Evolutionary conservation across 2,888 invertebrate species (phyloP).

Genomic region (Iphiclides podalirius): DNA sequence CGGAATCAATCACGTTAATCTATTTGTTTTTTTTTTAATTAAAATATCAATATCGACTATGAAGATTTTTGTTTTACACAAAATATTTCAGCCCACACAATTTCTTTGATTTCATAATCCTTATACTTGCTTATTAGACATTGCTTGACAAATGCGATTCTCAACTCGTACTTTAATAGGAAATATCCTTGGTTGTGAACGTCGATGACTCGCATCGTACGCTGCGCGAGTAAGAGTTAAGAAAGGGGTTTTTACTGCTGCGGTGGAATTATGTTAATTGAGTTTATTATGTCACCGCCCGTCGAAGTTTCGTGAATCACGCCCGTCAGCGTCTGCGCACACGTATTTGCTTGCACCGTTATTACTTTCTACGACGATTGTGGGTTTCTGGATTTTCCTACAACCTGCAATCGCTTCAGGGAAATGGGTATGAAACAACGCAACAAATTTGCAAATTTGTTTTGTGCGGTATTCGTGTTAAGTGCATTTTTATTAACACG

Average conservation of each 20-base stretch:
- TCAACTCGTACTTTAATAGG: conserved; percentile 5
- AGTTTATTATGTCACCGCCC: conserved; percentile 72
- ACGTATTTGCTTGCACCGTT: conserved; percentile 64
- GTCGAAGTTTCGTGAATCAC: conserved; percentile 71
- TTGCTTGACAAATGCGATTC: too few species aligned
- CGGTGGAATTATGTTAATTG: conserved; percentile 68
- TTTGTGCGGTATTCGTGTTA: neutral
- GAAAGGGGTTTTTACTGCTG: conserved; percentile 54
- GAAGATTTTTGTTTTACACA: too few species aligned
- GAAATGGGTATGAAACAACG: conserved; percentile 13
- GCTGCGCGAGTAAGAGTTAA: conserved; percentile 59
- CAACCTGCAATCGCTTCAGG: conserved; percentile 18
- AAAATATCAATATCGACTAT: too few species aligned
- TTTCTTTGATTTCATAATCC: too few species aligned
- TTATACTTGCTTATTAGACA: too few species aligned
- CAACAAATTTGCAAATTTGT: conserved; percentile 1
- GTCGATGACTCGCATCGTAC: conserved; percentile 39
- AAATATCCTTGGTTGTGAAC: conserved; percentile 33
- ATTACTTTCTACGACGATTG: conserved; percentile 66
- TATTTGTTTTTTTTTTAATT: too few species aligned
- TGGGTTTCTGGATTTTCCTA: conserved; percentile 29
- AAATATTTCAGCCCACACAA: too few species aligned
- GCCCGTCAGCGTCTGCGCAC: conserved; percentile 30
- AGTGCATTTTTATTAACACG: neutral
- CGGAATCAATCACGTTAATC: too few species aligned